Conservation (phyloP, 2,113 vertebrate species). For the Toxostoma redivivum region DNA sequence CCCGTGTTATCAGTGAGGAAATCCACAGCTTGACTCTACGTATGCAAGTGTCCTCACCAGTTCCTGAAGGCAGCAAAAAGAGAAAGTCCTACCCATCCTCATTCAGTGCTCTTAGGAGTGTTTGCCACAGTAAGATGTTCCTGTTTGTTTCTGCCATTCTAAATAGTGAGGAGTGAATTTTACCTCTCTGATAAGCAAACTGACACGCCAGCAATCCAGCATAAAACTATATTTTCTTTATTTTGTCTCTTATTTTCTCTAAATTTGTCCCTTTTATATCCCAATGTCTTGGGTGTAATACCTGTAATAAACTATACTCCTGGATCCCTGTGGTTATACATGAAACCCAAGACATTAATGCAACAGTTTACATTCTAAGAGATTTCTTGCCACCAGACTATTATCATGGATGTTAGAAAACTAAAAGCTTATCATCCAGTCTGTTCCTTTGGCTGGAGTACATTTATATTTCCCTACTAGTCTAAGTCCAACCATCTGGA, state of each 20-base stretch:
- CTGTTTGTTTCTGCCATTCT: neutral
- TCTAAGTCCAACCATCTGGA: neutral
- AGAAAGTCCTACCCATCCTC: conserved; percentile 30
- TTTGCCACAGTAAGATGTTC: neutral
- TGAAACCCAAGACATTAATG: neutral
- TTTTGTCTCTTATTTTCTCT: neutral
- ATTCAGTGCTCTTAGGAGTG: neutral
- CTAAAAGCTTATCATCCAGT: neutral
- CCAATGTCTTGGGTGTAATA: neutral
- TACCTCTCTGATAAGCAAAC: neutral
- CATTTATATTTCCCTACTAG: neutral
- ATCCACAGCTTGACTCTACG: conserved; percentile 13
- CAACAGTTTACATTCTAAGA: neutral
- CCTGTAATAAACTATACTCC: neutral
- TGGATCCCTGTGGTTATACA: neutral
- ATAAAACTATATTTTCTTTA: neutral
- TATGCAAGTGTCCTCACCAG: conserved; percentile 25
- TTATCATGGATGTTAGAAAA: neutral
- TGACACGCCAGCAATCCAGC: neutral
- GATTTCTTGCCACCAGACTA: neutral
- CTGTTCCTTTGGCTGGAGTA: neutral
- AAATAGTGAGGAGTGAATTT: neutral
- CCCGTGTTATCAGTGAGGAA: conserved; percentile 64
- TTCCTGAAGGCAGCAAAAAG: conserved; percentile 46
- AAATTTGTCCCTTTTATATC: neutral